Conservation (phyloP, 2,888 invertebrate species). For the Dioctria rufipes region DNA sequence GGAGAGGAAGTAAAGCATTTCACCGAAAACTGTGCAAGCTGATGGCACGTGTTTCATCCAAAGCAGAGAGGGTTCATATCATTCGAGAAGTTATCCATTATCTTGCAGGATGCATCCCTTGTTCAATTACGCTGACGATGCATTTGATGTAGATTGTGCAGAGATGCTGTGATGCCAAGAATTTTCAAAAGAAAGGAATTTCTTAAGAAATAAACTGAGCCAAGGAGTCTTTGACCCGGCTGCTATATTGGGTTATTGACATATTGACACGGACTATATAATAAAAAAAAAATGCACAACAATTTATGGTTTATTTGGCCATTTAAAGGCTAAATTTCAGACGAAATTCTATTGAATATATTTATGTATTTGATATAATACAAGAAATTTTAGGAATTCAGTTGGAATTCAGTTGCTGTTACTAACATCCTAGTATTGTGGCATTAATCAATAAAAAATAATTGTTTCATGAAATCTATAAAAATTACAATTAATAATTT, state of each 20-base stretch:
- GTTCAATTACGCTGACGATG: slow-evolving; percentile 54
- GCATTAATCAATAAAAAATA: too few relatives aligned
- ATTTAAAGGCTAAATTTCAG: slow-evolving; percentile 8
- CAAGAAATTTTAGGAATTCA: too few relatives aligned
- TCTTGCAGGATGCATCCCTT: slow-evolving; percentile 55
- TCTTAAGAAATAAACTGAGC: slow-evolving; percentile 52
- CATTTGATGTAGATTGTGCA: slow-evolving; percentile 54
- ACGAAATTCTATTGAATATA: too few relatives aligned
- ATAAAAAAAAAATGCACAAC: slow-evolving; percentile 23
- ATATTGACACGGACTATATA: slow-evolving; percentile 51
- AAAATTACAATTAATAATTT: too few relatives aligned
- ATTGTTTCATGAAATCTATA: too few relatives aligned
- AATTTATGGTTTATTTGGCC: slow-evolving; percentile 40
- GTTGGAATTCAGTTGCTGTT: too few relatives aligned
- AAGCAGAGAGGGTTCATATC: slow-evolving; percentile 6
- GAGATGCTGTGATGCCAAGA: slow-evolving; percentile 47
- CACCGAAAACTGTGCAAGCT: slow-evolving; percentile 14
- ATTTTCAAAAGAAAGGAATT: slow-evolving; percentile 40
- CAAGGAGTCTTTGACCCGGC: slow-evolving; percentile 53
- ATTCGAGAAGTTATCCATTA: slow-evolving; percentile 49
- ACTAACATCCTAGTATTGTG: too few relatives aligned
- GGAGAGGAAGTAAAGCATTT: slow-evolving; percentile 12
- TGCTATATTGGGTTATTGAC: slow-evolving; percentile 53
- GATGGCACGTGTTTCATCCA: slow-evolving; percentile 22
- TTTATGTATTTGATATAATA: too few relatives aligned